Percentiles rank a stretch among this genome's conserved stretches.
phyloP scores from a whole-genome alignment of 2,797 vertebrate species.

The Enteromius anoplus region DNA sequence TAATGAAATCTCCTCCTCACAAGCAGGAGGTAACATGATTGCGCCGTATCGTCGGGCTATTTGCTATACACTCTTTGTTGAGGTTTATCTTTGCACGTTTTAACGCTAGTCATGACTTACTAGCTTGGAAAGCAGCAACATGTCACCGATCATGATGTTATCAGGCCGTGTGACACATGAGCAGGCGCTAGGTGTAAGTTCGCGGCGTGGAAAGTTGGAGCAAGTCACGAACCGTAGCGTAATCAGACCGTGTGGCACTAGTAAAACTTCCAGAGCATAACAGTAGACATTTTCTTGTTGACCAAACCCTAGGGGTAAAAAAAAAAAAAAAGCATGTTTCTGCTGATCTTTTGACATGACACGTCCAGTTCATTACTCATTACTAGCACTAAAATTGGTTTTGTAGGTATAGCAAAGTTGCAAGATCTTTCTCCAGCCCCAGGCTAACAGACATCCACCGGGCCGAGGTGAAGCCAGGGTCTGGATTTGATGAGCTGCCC shows the following conservation, averaged over 20 bases:
- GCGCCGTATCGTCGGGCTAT: conserved; percentile 7
- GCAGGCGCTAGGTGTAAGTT: conserved; percentile 1
- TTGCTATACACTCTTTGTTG: conserved; percentile 35
- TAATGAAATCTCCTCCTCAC: conserved; percentile 74
- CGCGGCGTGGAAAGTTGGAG: conserved; percentile 33
- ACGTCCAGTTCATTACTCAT: not conserved
- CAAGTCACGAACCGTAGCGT: not conserved
- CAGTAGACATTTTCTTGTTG: not conserved
- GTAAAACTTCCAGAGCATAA: conserved; percentile 5
- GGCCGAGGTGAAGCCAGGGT: conserved; percentile 56
- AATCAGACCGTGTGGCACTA: not conserved
- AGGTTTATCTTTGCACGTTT: conserved; percentile 30
- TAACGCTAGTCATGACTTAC: conserved; percentile 7
- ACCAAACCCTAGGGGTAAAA: not conserved
- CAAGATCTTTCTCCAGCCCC: conserved; percentile 21
- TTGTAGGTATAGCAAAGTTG: conserved; percentile 28
- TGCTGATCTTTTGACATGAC: conserved; percentile 32
- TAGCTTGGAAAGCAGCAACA: conserved; percentile 21
- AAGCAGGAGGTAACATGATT: conserved; percentile 54
- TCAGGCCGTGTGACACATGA: conserved; percentile 10
- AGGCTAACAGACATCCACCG: conserved; percentile 50
- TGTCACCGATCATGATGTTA: conserved; percentile 15
- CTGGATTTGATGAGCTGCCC: conserved; percentile 76
- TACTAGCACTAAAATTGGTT: conserved; percentile 5
- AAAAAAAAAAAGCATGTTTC: not conserved